These are phyloP conservation scores for Mormyrops attenuatus DNA, from an alignment of 2,797 vertebrate species.

Conservation along the genomic window DNA sequence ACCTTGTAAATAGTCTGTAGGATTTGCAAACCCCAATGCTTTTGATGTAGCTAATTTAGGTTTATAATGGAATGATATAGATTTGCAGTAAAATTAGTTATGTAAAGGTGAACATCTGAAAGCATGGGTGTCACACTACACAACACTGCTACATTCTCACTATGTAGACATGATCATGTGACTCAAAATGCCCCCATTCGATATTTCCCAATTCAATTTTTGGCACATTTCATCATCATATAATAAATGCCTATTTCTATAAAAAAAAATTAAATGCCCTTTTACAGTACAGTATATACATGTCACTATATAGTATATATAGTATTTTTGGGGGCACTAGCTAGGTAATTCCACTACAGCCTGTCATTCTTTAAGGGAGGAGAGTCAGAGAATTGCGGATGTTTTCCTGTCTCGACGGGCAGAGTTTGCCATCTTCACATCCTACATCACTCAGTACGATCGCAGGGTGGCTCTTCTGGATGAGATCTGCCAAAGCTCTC, in stretches of 20 bases:
- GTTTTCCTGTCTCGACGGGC: slow-evolving; percentile 76
- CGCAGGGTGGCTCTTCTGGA: slow-evolving; percentile 75
- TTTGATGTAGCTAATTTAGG: not conserved
- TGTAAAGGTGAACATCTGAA: not conserved
- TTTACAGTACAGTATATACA: not conserved
- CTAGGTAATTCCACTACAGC: not conserved
- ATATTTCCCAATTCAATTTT: not conserved
- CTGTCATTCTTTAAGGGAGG: slow-evolving; percentile 65
- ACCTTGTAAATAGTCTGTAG: not conserved
- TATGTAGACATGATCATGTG: not conserved
- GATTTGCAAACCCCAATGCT: not conserved
- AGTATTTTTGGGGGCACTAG: not conserved
- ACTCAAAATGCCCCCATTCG: not conserved
- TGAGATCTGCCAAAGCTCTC: slow-evolving; percentile 67
- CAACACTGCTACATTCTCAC: not conserved
- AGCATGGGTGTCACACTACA: not conserved
- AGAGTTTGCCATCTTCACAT: slow-evolving; percentile 74
- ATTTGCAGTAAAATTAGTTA: not conserved
- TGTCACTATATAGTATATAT: not conserved
- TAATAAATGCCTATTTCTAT: not conserved
- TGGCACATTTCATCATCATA: not conserved
- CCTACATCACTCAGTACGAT: slow-evolving; percentile 84
- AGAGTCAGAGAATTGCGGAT: slow-evolving; percentile 80
- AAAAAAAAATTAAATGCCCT: not conserved
- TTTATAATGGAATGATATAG: not conserved